Evolutionary conservation across 2,113 vertebrate genomes (phyloP).

Genomic region (Ranitomeya imitator): DNA sequence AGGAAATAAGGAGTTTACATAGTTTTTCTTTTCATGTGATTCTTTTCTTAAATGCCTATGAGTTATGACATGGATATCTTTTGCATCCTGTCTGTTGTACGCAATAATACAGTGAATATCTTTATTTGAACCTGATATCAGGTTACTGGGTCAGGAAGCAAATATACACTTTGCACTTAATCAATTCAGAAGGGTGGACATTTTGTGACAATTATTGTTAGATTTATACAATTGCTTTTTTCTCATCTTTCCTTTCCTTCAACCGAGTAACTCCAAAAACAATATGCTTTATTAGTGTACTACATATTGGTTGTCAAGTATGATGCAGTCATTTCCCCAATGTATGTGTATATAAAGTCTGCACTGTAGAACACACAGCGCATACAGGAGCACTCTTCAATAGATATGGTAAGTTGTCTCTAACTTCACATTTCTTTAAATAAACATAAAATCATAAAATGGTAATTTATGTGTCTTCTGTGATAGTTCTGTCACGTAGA

Average conservation of each 20-base stretch:
- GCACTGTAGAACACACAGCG: background rate
- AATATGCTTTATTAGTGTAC: background rate
- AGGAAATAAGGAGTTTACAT: background rate
- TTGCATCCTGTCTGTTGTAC: conserved; percentile 30
- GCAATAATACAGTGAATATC: background rate
- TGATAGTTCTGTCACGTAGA: background rate
- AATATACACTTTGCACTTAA: background rate
- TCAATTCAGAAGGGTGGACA: background rate
- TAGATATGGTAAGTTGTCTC: conserved; percentile 15
- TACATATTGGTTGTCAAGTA: conserved; percentile 28
- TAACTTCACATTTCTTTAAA: background rate
- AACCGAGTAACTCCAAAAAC: background rate
- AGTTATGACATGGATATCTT: background rate
- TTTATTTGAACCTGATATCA: conserved; percentile 4
- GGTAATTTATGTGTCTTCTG: background rate
- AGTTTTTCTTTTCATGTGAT: background rate
- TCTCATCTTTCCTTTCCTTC: conserved; percentile 25
- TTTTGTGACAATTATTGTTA: conserved; percentile 33
- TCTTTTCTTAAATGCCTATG: background rate
- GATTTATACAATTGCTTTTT: background rate
- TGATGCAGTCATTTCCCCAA: background rate
- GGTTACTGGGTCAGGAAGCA: conserved; percentile 38
- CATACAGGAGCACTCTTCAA: background rate
- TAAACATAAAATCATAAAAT: background rate
- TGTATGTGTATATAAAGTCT: conserved; percentile 12